phyloP scores from a whole-genome alignment of 2,888 invertebrate species.

The Falcaria lacertinaria region DNA sequence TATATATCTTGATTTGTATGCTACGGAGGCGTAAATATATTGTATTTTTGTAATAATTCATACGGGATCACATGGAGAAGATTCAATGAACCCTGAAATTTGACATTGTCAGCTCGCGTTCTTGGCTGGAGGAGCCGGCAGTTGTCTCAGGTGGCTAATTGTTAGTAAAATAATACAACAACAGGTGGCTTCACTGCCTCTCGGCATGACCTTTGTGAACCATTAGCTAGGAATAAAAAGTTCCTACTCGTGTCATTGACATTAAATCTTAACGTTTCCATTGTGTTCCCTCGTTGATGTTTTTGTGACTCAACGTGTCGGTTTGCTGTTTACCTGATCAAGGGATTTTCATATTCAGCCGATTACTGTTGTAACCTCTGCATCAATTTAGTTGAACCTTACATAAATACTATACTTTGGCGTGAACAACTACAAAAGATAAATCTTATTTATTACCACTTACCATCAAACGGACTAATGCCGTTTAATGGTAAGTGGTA shows the following conservation, averaged over 20 bases:
- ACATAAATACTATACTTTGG: too few relatives aligned
- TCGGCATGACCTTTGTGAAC: constrained; percentile 40
- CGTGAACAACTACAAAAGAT: too few relatives aligned
- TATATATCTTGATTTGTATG: not conserved
- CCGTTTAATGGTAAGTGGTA: too few relatives aligned
- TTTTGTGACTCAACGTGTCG: not conserved
- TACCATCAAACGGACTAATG: too few relatives aligned
- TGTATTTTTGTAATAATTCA: not conserved
- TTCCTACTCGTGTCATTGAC: constrained; percentile 42
- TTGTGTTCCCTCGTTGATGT: constrained; percentile 12
- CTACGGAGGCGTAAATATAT: not conserved
- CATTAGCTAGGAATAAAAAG: constrained; percentile 35
- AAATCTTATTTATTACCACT: too few relatives aligned
- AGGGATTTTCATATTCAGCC: not conserved
- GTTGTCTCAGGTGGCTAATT: constrained; percentile 60
- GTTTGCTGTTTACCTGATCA: not conserved
- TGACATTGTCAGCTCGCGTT: constrained; percentile 36
- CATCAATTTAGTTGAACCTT: too few relatives aligned
- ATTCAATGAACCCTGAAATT: constrained; percentile 5
- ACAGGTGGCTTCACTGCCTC: constrained; percentile 44
- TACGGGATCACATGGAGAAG: not conserved
- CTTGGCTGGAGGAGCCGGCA: constrained; percentile 37
- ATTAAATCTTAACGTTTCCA: constrained; percentile 14
- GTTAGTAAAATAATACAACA: constrained; percentile 49
- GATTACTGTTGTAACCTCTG: too few relatives aligned